Evolutionary conservation across 2,113 vertebrate genomes (phyloP).

Genomic region (Leptobrachium leishanense): DNA sequence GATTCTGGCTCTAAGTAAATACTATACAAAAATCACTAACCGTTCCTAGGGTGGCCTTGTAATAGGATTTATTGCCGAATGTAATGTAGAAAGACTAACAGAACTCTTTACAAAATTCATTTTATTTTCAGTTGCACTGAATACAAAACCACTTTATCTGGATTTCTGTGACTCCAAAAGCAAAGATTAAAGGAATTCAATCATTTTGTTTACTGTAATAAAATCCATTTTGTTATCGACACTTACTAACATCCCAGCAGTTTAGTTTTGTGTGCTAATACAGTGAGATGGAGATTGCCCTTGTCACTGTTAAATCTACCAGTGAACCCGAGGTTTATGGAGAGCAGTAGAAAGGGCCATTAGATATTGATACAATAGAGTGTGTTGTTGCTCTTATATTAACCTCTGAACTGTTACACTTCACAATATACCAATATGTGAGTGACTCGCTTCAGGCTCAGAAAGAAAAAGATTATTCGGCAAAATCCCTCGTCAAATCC

Average conservation of each 20-base stretch:
- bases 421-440: too few species aligned
- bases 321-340: too few species aligned
- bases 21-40: background rate
- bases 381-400: too few species aligned
- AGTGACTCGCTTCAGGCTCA: too few species aligned
- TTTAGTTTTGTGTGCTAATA: background rate
- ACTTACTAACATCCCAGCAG: background rate
- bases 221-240: background rate
- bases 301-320: background rate
- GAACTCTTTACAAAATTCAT: background rate
- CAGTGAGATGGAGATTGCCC: background rate
- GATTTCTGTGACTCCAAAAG: slow-evolving; percentile 11
- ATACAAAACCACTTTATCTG: background rate
- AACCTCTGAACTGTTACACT: too few species aligned
- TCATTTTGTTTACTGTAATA: slow-evolving; percentile 7
- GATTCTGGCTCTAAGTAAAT: too few species aligned
- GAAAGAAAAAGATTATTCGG: too few species aligned
- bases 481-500: too few species aligned
- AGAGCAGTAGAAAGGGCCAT: too few species aligned
- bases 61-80: slow-evolving; percentile 3
- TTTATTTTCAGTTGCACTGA: slow-evolving; percentile 11
- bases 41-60: slow-evolving; percentile 15
- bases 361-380: too few species aligned
- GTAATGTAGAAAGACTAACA: slow-evolving; percentile 22
- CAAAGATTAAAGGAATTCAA: slow-evolving; percentile 5